Evolutionary conservation across 1,140 invertebrate genomes (phyloP).

Genomic region (Diploscapter pachys): DNA sequence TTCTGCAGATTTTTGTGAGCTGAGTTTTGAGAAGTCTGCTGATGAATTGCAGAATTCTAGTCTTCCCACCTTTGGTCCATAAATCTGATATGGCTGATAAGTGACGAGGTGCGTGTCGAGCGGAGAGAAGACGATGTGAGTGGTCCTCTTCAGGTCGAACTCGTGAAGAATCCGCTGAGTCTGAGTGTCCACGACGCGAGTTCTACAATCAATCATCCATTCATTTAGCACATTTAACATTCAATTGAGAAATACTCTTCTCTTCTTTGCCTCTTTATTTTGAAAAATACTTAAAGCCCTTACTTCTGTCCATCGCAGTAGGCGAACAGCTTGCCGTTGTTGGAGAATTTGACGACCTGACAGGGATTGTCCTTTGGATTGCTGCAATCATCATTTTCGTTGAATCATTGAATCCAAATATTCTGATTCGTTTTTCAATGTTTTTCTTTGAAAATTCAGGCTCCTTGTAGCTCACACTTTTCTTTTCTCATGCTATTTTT

Average conservation of each 20-base stretch:
- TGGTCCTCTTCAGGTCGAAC: slow-evolving; percentile 31
- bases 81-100: slow-evolving; percentile 37
- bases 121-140: slow-evolving; percentile 35
- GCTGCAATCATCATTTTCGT: slow-evolving; percentile 11
- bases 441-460: slow-evolving; percentile 28
- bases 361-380: slow-evolving; percentile 29
- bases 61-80: slow-evolving; percentile 19
- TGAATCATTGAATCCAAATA: background rate
- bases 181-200: no score
- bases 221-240: slow-evolving; percentile 34
- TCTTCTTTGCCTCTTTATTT: no score
- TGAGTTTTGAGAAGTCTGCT: no score
- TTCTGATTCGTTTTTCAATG: slow-evolving; percentile 10
- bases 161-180: no score
- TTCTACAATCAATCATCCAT: slow-evolving; percentile 15
- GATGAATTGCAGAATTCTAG: no score
- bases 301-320: slow-evolving; percentile 31
- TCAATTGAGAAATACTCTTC: slow-evolving; percentile 14
- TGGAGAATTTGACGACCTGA: slow-evolving; percentile 36
- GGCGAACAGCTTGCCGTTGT: slow-evolving; percentile 37
- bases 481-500: slow-evolving; percentile 6
- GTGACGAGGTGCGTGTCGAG: slow-evolving; percentile 32
- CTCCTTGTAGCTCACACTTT: slow-evolving; percentile 29
- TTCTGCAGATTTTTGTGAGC: no score
- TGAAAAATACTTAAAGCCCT: background rate